phyloP scores from a whole-genome alignment of 2,113 vertebrate genomes.

The crab-eating macaque (Macaca fascicularis) region DNA sequence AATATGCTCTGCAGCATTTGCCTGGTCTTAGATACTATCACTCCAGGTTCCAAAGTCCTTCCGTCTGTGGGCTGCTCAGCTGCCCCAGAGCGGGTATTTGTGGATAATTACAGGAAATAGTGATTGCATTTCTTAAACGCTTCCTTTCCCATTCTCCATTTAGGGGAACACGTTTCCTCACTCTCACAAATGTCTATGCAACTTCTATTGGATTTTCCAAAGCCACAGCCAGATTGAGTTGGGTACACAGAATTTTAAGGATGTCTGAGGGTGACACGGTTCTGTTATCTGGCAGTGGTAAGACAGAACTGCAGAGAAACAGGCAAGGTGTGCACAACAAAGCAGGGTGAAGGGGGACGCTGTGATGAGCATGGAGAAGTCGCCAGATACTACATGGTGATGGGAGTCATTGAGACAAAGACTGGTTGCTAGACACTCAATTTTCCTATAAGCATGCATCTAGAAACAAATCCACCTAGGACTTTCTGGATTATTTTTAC shows the following conservation, averaged over 20 bases:
- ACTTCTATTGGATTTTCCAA: neutral
- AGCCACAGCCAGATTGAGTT: too few relatives aligned
- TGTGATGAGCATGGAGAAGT: rapidly evolving
- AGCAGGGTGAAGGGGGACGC: rapidly evolving
- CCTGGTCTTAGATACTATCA: rapidly evolving
- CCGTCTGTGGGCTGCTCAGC: neutral
- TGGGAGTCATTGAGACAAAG: rapidly evolving
- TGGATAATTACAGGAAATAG: rapidly evolving
- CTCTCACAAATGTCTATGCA: neutral
- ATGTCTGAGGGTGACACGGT: neutral
- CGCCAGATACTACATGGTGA: neutral
- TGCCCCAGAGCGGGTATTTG: neutral
- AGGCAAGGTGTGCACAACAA: rapidly evolving
- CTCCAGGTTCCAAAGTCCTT: rapidly evolving
- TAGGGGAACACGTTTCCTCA: neutral
- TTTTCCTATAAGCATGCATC: neutral
- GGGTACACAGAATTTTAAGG: neutral
- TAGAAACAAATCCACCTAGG: neutral
- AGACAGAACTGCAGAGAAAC: neutral
- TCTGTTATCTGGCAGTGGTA: neutral
- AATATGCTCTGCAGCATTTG: rapidly evolving
- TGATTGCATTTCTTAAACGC: neutral
- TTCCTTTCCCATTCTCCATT: rapidly evolving
- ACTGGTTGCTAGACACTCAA: neutral
- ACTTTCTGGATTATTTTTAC: neutral